phyloP scores from a whole-genome alignment of 2,113 vertebrate species.

The Entelurus aequoreus region DNA sequence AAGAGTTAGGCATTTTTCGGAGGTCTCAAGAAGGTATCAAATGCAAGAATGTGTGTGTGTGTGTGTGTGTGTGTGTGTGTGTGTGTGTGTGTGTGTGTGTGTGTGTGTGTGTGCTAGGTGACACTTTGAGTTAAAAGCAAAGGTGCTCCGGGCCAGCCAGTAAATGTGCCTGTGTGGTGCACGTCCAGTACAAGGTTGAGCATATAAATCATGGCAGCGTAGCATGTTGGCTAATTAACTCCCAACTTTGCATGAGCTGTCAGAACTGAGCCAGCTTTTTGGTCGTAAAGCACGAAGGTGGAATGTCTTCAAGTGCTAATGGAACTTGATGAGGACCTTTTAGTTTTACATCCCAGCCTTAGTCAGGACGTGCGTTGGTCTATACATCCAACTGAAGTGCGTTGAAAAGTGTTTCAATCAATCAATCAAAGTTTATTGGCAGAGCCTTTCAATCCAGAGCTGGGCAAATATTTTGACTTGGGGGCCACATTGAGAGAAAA shows the following conservation, averaged over 20 bases:
- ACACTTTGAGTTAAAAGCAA: neutral
- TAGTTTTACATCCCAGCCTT: neutral
- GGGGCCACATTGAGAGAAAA: too few species aligned
- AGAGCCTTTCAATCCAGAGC: too few species aligned
- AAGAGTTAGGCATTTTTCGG: too few species aligned
- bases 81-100: too few species aligned
- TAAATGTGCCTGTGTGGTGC: neutral
- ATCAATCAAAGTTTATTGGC: too few species aligned
- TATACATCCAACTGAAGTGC: neutral
- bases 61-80: too few species aligned
- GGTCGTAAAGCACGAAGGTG: neutral
- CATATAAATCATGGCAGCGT: neutral
- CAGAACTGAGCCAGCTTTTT: neutral
- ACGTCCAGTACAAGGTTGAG: neutral
- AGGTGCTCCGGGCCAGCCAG: neutral
- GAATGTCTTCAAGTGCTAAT: neutral
- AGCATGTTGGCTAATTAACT: neutral
- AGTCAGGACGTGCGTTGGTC: neutral
- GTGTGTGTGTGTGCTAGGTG: neutral
- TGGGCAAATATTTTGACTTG: too few species aligned
- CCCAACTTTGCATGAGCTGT: neutral
- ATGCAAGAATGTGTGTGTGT: too few species aligned
- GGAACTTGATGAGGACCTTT: neutral
- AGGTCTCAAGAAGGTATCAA: too few species aligned
- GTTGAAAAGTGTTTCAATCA: neutral